Evolutionary conservation across 2,888 invertebrate genomes (phyloP).

Genomic region (Norana najaformis): DNA sequence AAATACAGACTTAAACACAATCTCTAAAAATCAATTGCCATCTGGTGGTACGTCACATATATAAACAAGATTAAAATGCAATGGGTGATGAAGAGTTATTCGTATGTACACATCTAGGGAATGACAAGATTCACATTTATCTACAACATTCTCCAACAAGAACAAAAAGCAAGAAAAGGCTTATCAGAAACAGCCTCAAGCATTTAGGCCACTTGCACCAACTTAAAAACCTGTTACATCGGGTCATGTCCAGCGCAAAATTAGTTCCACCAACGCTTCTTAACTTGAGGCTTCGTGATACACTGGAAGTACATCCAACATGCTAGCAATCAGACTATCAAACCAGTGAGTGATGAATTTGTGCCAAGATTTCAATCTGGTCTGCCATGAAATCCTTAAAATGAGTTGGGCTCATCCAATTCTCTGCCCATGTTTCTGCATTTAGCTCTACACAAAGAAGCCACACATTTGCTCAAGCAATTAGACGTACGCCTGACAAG

Average conservation of each 20-base stretch:
- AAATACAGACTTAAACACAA: slow-evolving; percentile 5
- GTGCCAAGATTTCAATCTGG: not conserved
- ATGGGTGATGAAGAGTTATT: not conserved
- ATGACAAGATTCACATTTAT: not conserved
- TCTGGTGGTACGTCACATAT: not conserved
- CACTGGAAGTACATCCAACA: not conserved
- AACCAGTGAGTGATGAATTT: not conserved
- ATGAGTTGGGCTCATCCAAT: not conserved
- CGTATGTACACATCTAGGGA: not conserved
- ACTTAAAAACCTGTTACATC: not conserved
- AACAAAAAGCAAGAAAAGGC: slow-evolving; percentile 13
- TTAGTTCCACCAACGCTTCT: not conserved
- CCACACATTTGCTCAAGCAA: slow-evolving; percentile 5
- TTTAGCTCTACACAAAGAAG: not conserved
- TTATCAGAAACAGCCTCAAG: slow-evolving; percentile 13
- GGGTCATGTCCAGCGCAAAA: not conserved
- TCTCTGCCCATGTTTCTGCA: not conserved
- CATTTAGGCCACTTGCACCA: not conserved
- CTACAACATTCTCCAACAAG: not conserved
- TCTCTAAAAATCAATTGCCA: not conserved
- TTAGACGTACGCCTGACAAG: not conserved
- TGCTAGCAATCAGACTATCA: not conserved
- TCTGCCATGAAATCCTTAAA: not conserved
- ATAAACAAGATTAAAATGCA: not conserved
- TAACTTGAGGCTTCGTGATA: not conserved